phyloP scores from a whole-genome alignment of 2,113 vertebrate genomes.

The Grallaria varia region DNA sequence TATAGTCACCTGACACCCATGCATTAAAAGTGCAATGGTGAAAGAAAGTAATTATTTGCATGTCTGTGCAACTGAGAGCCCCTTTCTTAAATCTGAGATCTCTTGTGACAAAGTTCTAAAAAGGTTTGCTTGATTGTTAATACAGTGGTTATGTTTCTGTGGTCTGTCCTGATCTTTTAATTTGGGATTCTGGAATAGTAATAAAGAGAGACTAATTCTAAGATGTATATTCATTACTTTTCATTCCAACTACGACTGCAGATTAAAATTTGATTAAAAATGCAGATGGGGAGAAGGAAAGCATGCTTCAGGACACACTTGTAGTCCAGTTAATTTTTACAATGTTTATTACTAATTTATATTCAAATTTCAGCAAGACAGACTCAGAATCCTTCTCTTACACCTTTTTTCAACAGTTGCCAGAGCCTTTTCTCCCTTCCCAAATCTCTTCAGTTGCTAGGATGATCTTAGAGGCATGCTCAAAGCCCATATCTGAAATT shows the following conservation, averaged over 20 bases:
- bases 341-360: background rate
- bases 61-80: background rate
- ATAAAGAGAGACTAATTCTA: background rate
- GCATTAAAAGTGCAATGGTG: background rate
- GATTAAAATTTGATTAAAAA: background rate
- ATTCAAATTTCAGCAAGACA: background rate
- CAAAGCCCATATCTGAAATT: background rate
- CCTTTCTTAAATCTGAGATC: background rate
- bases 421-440: background rate
- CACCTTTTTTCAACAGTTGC: background rate
- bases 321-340: background rate
- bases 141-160: background rate
- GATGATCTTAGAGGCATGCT: background rate
- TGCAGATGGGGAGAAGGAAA: background rate
- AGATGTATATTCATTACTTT: background rate
- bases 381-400: background rate
- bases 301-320: background rate
- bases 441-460: background rate
- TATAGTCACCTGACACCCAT: background rate
- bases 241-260: background rate
- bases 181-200: background rate
- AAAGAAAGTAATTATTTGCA: background rate
- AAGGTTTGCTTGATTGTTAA: background rate
- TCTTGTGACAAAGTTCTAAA: background rate
- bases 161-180: background rate